A percentile compares a stretch with the other conserved stretches of the same genome.
Conservation (phyloP, 2,888 invertebrate species). For the Arctia plantaginis region DNA sequence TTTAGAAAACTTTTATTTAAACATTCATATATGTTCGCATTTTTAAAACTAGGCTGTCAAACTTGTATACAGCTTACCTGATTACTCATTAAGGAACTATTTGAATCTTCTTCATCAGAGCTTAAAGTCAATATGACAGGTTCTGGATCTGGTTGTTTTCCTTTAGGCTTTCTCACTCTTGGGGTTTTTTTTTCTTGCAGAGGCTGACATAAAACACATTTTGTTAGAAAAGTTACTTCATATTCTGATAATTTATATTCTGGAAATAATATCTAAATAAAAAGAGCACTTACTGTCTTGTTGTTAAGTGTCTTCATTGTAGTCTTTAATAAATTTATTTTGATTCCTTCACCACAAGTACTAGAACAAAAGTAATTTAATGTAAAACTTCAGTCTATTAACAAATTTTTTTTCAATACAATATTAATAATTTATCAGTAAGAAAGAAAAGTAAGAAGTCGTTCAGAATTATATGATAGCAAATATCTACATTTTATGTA, state of each 20-base stretch:
- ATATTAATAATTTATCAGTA: neutral
- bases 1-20: neutral
- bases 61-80: slow-evolving; percentile 62
- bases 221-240: neutral
- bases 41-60: neutral
- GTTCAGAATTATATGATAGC: too few species aligned
- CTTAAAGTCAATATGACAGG: slow-evolving; percentile 90
- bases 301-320: slow-evolving; percentile 61
- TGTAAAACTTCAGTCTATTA: neutral
- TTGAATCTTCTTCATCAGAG: slow-evolving; percentile 90
- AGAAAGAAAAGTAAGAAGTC: too few species aligned
- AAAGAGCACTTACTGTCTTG: slow-evolving; percentile 69
- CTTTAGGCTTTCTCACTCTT: slow-evolving; percentile 82
- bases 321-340: slow-evolving; percentile 81
- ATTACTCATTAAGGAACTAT: slow-evolving; percentile 78
- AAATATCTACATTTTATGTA: too few species aligned
- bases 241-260: neutral
- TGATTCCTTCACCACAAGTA: slow-evolving; percentile 75
- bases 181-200: slow-evolving; percentile 76
- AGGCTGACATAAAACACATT: slow-evolving; percentile 51
- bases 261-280: neutral
- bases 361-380: slow-evolving; percentile 56
- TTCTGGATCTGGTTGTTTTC: slow-evolving; percentile 87
- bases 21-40: neutral
- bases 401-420: too few species aligned